phyloP scores from a whole-genome alignment of 1,140 invertebrate species.

The Chironomus striatipennis region DNA sequence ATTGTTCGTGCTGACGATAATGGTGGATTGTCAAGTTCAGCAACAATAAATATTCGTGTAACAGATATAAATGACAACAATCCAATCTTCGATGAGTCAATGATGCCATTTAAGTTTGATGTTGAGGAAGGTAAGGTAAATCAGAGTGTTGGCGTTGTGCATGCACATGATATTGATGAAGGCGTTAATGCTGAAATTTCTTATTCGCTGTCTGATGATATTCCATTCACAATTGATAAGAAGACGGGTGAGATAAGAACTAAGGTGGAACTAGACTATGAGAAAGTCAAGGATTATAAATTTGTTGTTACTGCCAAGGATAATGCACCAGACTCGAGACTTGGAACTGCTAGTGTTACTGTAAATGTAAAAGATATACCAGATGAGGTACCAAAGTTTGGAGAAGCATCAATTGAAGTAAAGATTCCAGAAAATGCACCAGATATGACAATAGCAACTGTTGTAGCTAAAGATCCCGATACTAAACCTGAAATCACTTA shows the following conservation, averaged over 20 bases:
- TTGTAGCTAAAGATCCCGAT: conserved; percentile 64
- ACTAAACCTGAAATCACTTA: conserved; percentile 75
- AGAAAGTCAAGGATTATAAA: conserved; percentile 68
- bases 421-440: conserved; percentile 74
- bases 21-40: conserved; percentile 68
- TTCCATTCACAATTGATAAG: conserved; percentile 70
- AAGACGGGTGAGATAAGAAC: conserved; percentile 71
- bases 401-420: conserved; percentile 59
- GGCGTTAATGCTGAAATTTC: conserved; percentile 53
- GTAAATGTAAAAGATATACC: conserved; percentile 65
- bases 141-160: conserved; percentile 68
- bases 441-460: conserved; percentile 65
- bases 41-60: conserved; percentile 77
- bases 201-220: conserved; percentile 64
- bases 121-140: conserved; percentile 70
- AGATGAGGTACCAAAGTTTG: conserved; percentile 78
- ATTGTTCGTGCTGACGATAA: conserved; percentile 79
- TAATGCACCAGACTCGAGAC: conserved; percentile 69
- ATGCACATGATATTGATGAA: conserved; percentile 76
- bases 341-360: conserved; percentile 78
- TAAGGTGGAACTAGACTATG: conserved; percentile 70
- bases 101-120: conserved; percentile 64
- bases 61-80: conserved; percentile 88
- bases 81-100: conserved; percentile 63
- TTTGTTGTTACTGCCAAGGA: conserved; percentile 85